Evolutionary conservation across 2,888 invertebrate species (phyloP), one percentile per base, ranked within the genome.

Genomic region (Sarcophaga rosellei): DNA sequence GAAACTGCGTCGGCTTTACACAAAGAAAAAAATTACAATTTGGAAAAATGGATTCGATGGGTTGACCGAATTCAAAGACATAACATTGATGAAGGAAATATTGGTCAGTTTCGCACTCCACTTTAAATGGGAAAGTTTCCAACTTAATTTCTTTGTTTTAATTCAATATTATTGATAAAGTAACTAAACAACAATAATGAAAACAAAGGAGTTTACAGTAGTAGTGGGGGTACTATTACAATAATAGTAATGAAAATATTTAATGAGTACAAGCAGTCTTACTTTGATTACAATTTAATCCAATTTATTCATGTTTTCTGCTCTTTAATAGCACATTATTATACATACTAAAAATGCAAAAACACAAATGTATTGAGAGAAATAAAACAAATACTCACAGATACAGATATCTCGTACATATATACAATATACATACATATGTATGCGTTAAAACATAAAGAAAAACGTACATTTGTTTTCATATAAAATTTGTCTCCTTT

Each of bases 271-370:
- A 53, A 53, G 4, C 53, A 68, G 47, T 77, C 59, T 25, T 59
- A 59, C 66, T 68, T 68, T 68, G 66, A 77, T 77, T 66, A 17
- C 66, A 59, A 44, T 59, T 59, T 66, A 59, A 59, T 68, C 57
- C 23, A 45, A n/a, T n/a, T n/a, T 25, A 76, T 44, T 25, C 17
- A 45, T 53, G 2, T 25, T n/a, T 47, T 68, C 6, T 47, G 15
- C 15, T n/a, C 15, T 65, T 35, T 3, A 44, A 35, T 35, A 35
- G 35, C 8, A 35, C 8, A 65, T 65, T 44, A 35, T 47, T 47
- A 15, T 10, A 65, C 35, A 15, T 10, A 65, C 35, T 65, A 15
- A 47, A 47, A 47, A 47, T 65, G 17, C 53, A 53, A n/a, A n/a
- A n/a, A 53, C 5, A 53, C 53, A 3, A 53, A 5, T 53, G 53